Conservation (phyloP, 2,888 invertebrate genomes). For the Formica aserva region DNA sequence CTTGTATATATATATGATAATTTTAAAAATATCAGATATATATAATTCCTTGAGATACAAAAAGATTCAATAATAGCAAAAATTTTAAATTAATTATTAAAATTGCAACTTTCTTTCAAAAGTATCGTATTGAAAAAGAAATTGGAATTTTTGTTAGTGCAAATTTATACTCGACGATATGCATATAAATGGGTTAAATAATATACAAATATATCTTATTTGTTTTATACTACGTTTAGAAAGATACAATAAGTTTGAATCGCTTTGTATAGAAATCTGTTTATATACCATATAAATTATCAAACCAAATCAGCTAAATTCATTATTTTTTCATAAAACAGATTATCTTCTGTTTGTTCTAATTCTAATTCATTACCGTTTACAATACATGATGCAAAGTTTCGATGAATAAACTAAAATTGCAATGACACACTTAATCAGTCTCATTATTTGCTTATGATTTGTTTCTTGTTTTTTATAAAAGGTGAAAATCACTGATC, state of each 20-base stretch:
- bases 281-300: conserved; percentile 8
- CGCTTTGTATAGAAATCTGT: not conserved
- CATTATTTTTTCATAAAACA: not conserved
- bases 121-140: not conserved
- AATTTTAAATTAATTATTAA: not conserved
- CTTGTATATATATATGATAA: not conserved
- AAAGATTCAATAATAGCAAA: not conserved
- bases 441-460: conserved; percentile 50
- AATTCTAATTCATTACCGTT: not conserved
- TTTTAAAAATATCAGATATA: not conserved
- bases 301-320: not conserved
- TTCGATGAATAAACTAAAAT: conserved; percentile 23
- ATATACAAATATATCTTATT: conserved; percentile 25
- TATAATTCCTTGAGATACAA: not conserved
- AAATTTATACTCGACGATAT: not conserved
- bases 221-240: not conserved
- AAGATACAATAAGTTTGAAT: not conserved
- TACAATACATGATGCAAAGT: not conserved
- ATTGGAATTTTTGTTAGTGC: not conserved
- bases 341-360: not conserved
- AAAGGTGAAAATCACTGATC: conserved; percentile 2
- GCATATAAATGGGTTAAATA: not conserved
- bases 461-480: conserved; percentile 3
- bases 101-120: not conserved
- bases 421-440: conserved; percentile 47